Percentiles rank a stretch among this genome's conserved stretches.
Evolutionary conservation across 2,888 invertebrate species (phyloP).

Genomic region (Nephrotoma flavescens): DNA sequence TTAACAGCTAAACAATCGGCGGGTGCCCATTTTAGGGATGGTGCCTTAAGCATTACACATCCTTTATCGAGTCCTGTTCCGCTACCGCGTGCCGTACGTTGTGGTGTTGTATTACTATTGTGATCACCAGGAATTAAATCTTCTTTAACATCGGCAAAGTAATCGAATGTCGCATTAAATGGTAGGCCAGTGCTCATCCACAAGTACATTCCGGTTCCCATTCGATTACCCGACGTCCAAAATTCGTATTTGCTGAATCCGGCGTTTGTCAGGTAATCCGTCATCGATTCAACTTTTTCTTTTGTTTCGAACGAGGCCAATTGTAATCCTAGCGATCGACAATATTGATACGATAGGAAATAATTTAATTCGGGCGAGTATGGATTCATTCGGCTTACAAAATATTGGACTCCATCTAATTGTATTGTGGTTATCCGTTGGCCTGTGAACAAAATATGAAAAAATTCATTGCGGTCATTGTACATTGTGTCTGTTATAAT

Average conservation of each 20-base stretch:
- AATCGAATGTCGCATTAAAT: conserved; percentile 78
- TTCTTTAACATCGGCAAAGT: conserved; percentile 48
- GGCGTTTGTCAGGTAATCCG: conserved; percentile 66
- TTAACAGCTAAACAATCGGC: conserved; percentile 70
- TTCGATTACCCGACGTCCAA: conserved; percentile 78
- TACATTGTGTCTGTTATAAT: not conserved
- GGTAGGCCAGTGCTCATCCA: conserved; percentile 84
- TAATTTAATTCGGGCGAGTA: conserved; percentile 76
- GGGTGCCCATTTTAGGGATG: conserved; percentile 65
- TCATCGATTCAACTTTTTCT: conserved; percentile 75
- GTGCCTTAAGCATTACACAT: conserved; percentile 64
- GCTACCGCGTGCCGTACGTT: conserved; percentile 59
- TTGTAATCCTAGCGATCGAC: conserved; percentile 71
- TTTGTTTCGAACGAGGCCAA: conserved; percentile 73
- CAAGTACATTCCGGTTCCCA: conserved; percentile 74
- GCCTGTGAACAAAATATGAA: conserved; percentile 32
- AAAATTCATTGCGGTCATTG: not conserved
- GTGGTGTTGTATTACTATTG: conserved; percentile 60
- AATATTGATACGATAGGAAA: conserved; percentile 76
- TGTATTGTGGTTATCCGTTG: conserved; percentile 80
- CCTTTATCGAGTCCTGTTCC: conserved; percentile 50
- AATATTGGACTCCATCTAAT: conserved; percentile 71
- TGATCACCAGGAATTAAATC: conserved; percentile 42
- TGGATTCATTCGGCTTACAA: conserved; percentile 74
- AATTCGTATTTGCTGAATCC: conserved; percentile 75